These are phyloP conservation scores for Siniperca knerii DNA, from an alignment of 2,113 vertebrate genomes.

Conservation along the genomic window DNA sequence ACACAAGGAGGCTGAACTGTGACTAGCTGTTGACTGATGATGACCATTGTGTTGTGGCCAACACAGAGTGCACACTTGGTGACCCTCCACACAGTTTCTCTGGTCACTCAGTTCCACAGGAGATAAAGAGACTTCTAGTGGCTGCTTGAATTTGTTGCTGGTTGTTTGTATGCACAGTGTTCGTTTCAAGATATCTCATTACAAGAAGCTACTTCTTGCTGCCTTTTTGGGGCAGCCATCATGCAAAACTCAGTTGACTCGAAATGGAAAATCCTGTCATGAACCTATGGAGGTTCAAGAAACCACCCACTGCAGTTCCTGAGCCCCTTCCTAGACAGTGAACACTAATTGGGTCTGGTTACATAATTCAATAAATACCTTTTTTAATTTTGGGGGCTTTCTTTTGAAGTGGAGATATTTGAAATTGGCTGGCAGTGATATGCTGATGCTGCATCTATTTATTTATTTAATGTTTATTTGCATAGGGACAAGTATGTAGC, in stretches of 20 bases:
- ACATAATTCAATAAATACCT: background rate
- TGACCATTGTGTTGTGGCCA: background rate
- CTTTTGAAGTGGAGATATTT: constrained; percentile 12
- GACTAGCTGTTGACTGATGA: constrained; percentile 27
- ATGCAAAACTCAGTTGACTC: background rate
- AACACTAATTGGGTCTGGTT: background rate
- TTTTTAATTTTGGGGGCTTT: background rate
- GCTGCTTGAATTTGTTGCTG: background rate
- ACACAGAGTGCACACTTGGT: constrained; percentile 12
- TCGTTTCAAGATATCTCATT: background rate
- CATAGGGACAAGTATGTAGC: background rate
- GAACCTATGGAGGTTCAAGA: background rate
- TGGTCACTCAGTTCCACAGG: background rate
- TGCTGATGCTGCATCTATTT: background rate
- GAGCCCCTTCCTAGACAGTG: background rate
- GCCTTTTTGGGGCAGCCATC: background rate
- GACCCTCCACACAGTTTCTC: background rate
- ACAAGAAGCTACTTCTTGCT: background rate
- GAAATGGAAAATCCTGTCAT: background rate
- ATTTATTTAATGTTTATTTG: background rate
- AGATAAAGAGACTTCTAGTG: background rate
- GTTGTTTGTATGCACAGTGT: background rate
- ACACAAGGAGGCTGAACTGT: constrained; percentile 3
- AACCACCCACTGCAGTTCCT: background rate
- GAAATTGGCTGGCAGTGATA: background rate